These are phyloP conservation scores for Tilapia sparmanii DNA, from an alignment of 2,113 vertebrate genomes.

Conservation along the genomic window DNA sequence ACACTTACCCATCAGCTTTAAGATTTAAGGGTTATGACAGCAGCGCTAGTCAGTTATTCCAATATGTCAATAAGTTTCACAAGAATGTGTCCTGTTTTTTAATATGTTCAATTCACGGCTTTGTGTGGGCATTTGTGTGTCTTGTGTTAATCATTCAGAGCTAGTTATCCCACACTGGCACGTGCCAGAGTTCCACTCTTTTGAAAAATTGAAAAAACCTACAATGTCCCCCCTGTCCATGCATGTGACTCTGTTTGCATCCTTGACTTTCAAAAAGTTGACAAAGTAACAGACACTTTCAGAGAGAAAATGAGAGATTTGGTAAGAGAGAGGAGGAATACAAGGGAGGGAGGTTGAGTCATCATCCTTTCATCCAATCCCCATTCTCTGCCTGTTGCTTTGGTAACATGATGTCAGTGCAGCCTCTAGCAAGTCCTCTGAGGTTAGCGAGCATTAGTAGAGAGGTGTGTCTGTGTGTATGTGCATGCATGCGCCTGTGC, in stretches of 20 bases:
- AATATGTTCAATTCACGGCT: neutral
- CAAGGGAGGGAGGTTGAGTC: constrained; percentile 53
- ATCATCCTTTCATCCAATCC: constrained; percentile 51
- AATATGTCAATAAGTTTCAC: neutral
- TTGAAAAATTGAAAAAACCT: neutral
- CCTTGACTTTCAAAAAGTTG: constrained; percentile 35
- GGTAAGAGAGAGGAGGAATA: neutral
- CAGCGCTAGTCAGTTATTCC: neutral
- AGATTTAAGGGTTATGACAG: neutral
- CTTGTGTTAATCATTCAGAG: neutral
- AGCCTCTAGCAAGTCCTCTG: constrained; percentile 45
- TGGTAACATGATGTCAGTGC: constrained; percentile 65
- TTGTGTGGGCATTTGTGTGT: neutral
- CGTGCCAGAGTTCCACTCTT: neutral
- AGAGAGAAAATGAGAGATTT: neutral
- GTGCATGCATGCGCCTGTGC: neutral
- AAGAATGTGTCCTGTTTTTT: neutral
- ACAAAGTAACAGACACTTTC: constrained; percentile 27
- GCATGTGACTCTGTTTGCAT: neutral
- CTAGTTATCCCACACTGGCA: neutral
- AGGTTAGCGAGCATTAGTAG: constrained; percentile 14
- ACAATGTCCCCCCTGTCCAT: neutral
- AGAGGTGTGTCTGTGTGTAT: neutral
- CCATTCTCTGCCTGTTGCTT: constrained; percentile 58
- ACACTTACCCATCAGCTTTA: neutral